These are phyloP conservation scores for Drosophila nasuta DNA, from an alignment of 1,140 invertebrate species.

Conservation along the genomic window DNA sequence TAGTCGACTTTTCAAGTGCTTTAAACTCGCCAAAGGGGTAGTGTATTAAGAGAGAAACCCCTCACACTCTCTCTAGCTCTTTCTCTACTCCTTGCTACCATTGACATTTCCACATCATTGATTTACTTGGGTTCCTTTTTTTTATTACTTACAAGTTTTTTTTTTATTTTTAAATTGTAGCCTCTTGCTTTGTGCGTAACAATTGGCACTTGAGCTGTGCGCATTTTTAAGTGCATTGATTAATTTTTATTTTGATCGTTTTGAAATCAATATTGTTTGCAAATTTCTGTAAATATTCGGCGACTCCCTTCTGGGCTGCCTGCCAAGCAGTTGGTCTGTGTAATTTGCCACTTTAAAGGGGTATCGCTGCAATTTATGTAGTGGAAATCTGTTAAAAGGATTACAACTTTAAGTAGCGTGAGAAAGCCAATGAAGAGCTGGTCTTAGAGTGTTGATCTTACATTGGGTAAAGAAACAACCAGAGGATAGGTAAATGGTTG, in stretches of 20 bases:
- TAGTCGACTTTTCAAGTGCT: conserved; percentile 72
- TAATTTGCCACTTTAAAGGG: conserved; percentile 72
- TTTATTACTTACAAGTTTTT: conserved; percentile 39
- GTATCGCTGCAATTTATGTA: conserved; percentile 60
- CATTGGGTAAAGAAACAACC: not conserved
- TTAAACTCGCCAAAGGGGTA: conserved; percentile 62
- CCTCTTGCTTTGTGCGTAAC: conserved; percentile 47
- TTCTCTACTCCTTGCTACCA: conserved; percentile 6
- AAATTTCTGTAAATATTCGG: conserved; percentile 73
- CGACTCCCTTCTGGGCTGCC: conserved; percentile 3
- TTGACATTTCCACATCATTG: conserved; percentile 71
- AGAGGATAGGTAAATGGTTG: not conserved
- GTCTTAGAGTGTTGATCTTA: not conserved
- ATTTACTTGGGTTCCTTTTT: conserved; percentile 28
- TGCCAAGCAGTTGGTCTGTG: conserved; percentile 71
- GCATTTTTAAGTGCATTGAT: conserved; percentile 78
- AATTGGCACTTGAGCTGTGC: conserved; percentile 57
- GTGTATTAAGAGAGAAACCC: conserved; percentile 22
- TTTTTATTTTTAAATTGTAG: conserved; percentile 49
- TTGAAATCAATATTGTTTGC: conserved; percentile 82
- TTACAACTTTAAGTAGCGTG: conserved; percentile 46
- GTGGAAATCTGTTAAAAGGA: conserved; percentile 63
- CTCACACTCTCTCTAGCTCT: conserved; percentile 8
- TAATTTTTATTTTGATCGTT: conserved; percentile 82
- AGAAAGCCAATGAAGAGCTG: conserved; percentile 46